Conservation (phyloP, 2,797 vertebrate genomes). For the Heteromormyrus szaboi region DNA sequence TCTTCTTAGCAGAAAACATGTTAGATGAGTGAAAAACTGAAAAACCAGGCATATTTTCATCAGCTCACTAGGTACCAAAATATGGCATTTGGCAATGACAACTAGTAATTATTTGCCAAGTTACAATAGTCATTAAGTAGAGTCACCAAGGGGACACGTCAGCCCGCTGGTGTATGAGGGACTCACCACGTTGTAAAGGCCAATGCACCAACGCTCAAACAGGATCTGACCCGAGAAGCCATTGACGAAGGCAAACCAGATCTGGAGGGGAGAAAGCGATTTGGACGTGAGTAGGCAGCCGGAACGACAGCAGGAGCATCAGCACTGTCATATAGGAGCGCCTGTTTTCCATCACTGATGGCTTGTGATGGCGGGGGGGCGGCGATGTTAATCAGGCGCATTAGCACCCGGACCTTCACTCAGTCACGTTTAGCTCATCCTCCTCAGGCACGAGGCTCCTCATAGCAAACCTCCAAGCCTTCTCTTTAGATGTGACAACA, state of each 20-base stretch:
- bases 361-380: background rate
- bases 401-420: background rate
- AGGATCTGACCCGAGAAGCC: conserved; percentile 80
- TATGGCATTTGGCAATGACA: background rate
- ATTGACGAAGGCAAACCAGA: conserved; percentile 80
- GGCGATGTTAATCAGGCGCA: background rate
- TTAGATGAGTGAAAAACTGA: background rate
- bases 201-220: conserved; percentile 77
- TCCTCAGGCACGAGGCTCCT: background rate
- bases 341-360: background rate
- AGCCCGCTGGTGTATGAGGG: too few relatives aligned
- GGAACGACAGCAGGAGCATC: background rate
- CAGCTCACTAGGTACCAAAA: background rate
- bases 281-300: background rate
- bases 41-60: background rate
- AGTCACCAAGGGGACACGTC: background rate
- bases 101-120: background rate
- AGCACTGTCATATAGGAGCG: background rate
- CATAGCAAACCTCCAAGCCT: background rate
- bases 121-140: background rate
- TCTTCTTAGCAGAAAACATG: background rate
- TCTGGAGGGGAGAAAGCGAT: conserved; percentile 40
- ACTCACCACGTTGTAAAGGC: conserved; percentile 78
- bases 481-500: background rate
- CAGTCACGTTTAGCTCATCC: background rate